Evolutionary conservation across 1,140 invertebrate genomes (phyloP), one percentile per base, ranked within the genome.

Genomic region (Habropoda laboriosa): DNA sequence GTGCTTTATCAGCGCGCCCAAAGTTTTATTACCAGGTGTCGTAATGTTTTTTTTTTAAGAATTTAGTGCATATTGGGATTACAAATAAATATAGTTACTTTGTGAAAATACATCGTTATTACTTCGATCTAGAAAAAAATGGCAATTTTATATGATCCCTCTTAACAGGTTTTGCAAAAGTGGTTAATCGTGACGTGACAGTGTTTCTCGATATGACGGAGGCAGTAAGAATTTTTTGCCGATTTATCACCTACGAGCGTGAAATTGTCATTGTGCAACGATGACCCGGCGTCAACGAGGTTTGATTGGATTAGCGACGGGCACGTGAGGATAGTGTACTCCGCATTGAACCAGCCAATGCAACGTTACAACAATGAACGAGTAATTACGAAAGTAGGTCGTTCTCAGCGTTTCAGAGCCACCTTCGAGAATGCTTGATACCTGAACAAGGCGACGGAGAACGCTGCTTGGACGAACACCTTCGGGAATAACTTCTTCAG

Each of bases 341-440:
- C 61, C 16, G 40, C 27, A 61, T 38, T 38, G 35, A 58, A 49
- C 30, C 47, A 70, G 60, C 70, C 47, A 24, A 70, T 49, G 47
- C 24, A 45, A n/a, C 55, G 73, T 66, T 63, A 61, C 78, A 74
- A 80, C 79, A 86, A 85, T 73, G 83, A 82, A 64, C 18, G 80
- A 64, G 55, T 79, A 79, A 85, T 86, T 79, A 77, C 42, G 61
- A 82, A 86, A 86, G 83, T 85, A 53, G 84, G 84, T 61, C 84
- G 49, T 70, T 73, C 58, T 57, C 57, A 64, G 38, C 40, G 66
- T 63, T 75, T 81, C 73, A 55, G 64, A 64, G 60, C 35, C 55
- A 72, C 55, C 71, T 83, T 85, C 27, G 53, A 76, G 51, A 76
- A 47, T 60, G 55, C n/a, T 45, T 32, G 49, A 58, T 82, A 83